Base-by-base conservation (phyloP, 2,797 vertebrate genomes). In the Graptemys geographica region DNA sequence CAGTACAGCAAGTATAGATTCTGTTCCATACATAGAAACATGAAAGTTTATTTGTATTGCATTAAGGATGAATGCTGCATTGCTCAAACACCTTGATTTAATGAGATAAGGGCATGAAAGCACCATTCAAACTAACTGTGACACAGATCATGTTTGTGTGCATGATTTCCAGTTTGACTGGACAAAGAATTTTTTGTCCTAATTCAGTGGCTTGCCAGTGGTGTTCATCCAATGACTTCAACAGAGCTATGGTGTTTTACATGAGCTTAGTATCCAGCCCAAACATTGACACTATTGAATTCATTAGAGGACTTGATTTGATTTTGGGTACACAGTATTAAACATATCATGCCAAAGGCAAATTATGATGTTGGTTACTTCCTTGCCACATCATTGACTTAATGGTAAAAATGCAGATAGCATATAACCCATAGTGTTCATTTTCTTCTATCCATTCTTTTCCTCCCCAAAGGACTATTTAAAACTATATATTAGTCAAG, bases 31-130 rank as follows among this genome's bases (percentile, higher is more conserved):
- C 18, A 3, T 0, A 74, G 37, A 74, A 74, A 41, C 11, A 33
- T 33, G 53, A 79, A 91, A 79, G 47, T 5, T 84, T 91, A 69
- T 96, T 90, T 86, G 86, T 89, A 65, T 95, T 96, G 96, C 87
- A 69, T 90, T 83, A 83, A 57, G 86, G 47, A 65, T 76, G 91
- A 96, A 79, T 3, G 37, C 23, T 21, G n/a, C 37, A 55, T 5
- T 94, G 86, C 89, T 96, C 51, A 92, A 92, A 91, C 93, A 87
- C 86, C 87, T 92, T 91, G 78, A 80, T 84, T 31, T 95, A 93
- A 96, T 94, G 89, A 95, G 92, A 82, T 87, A 52, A 0, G 25
- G 84, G 87, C 89, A 88, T 92, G 23, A 53, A 93, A 6, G 8
- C 57, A 96, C 87, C 1, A 6, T 85, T 86, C 88, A 82, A 81